Evolutionary conservation across 23 tunicate genomes (phyloP).

Genomic region (Styela plicata): DNA sequence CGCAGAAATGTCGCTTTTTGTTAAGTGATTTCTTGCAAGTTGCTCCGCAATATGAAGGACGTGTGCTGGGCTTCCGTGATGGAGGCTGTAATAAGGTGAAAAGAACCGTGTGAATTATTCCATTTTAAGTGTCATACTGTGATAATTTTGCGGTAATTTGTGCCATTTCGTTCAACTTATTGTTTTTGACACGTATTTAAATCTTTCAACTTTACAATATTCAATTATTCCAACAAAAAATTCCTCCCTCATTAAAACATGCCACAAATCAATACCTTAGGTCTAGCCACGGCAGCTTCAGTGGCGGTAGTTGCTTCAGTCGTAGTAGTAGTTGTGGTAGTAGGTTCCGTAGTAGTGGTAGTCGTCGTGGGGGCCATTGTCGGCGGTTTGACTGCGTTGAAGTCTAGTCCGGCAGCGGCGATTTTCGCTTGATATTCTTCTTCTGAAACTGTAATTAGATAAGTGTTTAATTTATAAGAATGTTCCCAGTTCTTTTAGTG

Average conservation of each 20-base stretch:
- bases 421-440: not conserved
- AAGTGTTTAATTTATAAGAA: no score
- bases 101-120: no score
- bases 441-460: not conserved
- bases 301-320: no score
- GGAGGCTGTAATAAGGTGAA: not conserved
- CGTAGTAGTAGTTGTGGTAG: slow-evolving; percentile 7
- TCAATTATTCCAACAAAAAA: no score
- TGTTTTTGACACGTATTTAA: no score
- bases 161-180: no score
- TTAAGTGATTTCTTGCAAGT: slow-evolving; percentile 55
- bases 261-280: no score
- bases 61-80: not conserved
- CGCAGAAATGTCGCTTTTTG: slow-evolving; percentile 59
- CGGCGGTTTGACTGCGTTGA: not conserved
- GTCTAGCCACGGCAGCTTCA: not conserved
- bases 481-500: no score
- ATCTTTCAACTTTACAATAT: no score
- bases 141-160: no score
- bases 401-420: slow-evolving; percentile 1
- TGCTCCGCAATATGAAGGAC: not conserved
- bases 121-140: no score
- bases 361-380: slow-evolving; percentile 2
- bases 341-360: slow-evolving; percentile 12
- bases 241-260: no score